Evolutionary conservation across 1,140 invertebrate genomes (phyloP), one percentile per base, ranked within the genome.

Genomic region (Ceratina calcarata): DNA sequence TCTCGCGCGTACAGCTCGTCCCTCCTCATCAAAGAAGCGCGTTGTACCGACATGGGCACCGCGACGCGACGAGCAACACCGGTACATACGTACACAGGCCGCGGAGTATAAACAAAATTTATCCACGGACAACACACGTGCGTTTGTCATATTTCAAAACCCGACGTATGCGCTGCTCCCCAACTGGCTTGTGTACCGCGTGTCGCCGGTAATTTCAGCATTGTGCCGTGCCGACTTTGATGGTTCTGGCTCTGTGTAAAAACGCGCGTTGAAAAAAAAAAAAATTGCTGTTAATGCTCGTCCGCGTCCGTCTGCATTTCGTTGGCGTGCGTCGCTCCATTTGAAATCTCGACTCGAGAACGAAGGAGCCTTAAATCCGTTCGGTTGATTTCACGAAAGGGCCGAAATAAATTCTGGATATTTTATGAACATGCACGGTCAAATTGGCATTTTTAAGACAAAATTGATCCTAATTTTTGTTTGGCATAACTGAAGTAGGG

Each of bases 21-120:
- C 88, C 87, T 85, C 77, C 80, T 89, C 86, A 86, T 90, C 89
- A 90, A 90, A 90, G 89, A 76, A 78, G 51, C 81, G 73, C 81
- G 78, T 87, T 89, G 88, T 87, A 80, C 68, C 66, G 81, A 79
- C 84, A 60, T 10, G 53, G 32, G 32, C 32, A 37, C 3, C 53
- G 53, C 66, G 81, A 79, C 82, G 64, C 74, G 78, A 57, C 78
- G 51, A 66, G 74, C 75, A 76, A 82, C 80, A 81, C 64, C 69
- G 53, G 13, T 15, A 55, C 53, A 12, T 18, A 55, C 85, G 73
- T 79, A 73, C 80, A 37, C 32, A 37, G n/a, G 76, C 77, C 83
- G 61, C 72, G 71, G 75, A 69, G 76, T 84, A 87, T 87, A 87
- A 87, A 87, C 86, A 87, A 87, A 86, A 87, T 87, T 87, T 84